Conservation (phyloP, 2,113 vertebrate species). For the Pteruthius melanotis region DNA sequence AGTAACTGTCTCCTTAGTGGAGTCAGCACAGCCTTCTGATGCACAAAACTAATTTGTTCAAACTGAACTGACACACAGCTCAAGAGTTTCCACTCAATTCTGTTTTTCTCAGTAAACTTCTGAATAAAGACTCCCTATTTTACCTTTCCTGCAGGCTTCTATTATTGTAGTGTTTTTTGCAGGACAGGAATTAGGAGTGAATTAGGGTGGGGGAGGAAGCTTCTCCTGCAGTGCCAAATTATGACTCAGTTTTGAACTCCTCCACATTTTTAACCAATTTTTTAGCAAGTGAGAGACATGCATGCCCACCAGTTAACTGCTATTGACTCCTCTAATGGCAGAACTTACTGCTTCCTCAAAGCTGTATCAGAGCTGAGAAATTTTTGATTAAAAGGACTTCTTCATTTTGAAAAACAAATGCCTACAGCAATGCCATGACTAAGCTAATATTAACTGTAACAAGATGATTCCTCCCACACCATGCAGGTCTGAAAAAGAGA, state of each 20-base stretch:
- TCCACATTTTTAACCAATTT: slow-evolving; percentile 11
- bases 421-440: neutral
- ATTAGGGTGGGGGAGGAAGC: slow-evolving; percentile 26
- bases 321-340: neutral
- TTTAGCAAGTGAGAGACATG: slow-evolving; percentile 11
- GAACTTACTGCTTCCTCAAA: neutral
- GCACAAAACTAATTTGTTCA: neutral
- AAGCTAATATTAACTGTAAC: neutral
- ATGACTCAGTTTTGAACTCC: slow-evolving; percentile 45
- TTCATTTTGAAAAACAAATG: neutral
- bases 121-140: neutral
- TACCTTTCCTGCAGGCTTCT: neutral
- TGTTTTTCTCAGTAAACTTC: neutral
- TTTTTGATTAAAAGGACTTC: neutral
- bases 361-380: neutral
- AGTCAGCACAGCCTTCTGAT: neutral
- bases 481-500: neutral
- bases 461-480: neutral
- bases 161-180: neutral
- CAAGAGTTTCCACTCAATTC: neutral
- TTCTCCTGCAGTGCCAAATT: neutral
- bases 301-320: neutral
- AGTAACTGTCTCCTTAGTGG: neutral
- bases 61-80: neutral
- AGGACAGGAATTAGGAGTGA: neutral